Base-by-base conservation (phyloP, 2,888 invertebrate species). In the Cacoxenus indagator region DNA sequence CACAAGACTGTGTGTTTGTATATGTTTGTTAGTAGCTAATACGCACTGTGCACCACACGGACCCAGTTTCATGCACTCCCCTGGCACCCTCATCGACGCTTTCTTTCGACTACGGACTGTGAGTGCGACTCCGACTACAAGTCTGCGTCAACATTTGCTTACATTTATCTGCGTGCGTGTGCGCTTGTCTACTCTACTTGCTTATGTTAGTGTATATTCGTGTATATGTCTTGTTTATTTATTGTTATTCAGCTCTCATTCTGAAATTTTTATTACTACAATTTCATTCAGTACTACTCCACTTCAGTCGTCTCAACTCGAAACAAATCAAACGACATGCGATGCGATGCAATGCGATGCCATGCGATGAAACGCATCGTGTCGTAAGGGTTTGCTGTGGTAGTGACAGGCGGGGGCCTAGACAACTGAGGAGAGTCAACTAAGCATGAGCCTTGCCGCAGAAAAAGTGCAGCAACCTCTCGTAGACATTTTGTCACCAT, bases 401-500 rank as follows among this genome's bases (percentile, higher is more conserved):
- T n/a, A n/a, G n/a, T n/a, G n/a, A n/a, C n/a, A n/a, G n/a, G n/a
- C n/a, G n/a, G n/a, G n/a, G n/a, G n/a, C n/a, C n/a, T n/a, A n/a
- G n/a, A n/a, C n/a, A n/a, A n/a, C n/a, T n/a, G n/a, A n/a, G n/a
- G n/a, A n/a, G n/a, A n/a, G n/a, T 4, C 17, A 19, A 17, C 48
- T n/a, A n/a, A n/a, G 17, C 17, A 19, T 27, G 11, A 24, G 55
- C 14, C n/a, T 55, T 55, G 55, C 45, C 27, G 61, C 61, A 62
- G 61, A 62, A 55, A 62, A 62, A 62, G 61, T 45, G 61, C 61
- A 62, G 61, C 61, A 62, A 62, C 61, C 61, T 62, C 24, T 24
- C 45, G 59, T 27, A 59, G 61, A 67, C 67, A 61, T 66, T 43
- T 66, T 65, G 55, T 59, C 57, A 66, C 66, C 65, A 51, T 51